These are phyloP conservation scores for Rhinolophus ferrumequinum DNA, from an alignment of 2,113 vertebrate species.

Conservation along the genomic window DNA sequence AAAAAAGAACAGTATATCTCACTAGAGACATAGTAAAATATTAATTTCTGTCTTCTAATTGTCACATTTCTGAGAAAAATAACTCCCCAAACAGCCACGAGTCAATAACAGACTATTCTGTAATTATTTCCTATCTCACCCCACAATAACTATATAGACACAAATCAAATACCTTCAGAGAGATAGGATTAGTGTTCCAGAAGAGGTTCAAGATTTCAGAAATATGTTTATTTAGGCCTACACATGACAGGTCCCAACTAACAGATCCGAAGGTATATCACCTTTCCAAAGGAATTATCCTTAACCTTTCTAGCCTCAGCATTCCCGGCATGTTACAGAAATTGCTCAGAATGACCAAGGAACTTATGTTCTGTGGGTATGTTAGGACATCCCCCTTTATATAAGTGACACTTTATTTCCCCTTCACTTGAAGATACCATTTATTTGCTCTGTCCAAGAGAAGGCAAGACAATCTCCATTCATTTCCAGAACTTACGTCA, in stretches of 20 bases:
- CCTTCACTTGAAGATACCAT: neutral
- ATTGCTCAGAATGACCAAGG: neutral
- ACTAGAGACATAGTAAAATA: constrained; percentile 60
- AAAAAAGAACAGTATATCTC: constrained; percentile 45
- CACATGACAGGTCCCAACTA: neutral
- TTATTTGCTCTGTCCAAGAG: neutral
- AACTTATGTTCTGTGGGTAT: neutral
- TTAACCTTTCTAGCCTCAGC: neutral
- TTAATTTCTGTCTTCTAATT: constrained; percentile 65
- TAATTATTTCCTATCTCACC: constrained; percentile 39
- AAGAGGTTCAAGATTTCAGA: neutral
- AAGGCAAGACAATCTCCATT: neutral
- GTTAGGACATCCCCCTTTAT: neutral
- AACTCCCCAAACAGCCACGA: neutral
- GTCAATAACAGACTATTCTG: constrained; percentile 18
- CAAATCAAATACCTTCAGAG: neutral
- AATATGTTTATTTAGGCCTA: neutral
- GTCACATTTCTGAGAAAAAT: constrained; percentile 61
- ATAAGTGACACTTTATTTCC: neutral
- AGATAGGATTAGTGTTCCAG: neutral
- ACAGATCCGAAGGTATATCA: neutral
- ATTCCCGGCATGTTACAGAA: neutral
- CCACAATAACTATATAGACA: neutral
- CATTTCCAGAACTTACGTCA: neutral
- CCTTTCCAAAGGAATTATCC: neutral